Evolutionary conservation across 2,888 invertebrate species (phyloP), one percentile per base, ranked within the genome.

Genomic region (Gari tellinella): DNA sequence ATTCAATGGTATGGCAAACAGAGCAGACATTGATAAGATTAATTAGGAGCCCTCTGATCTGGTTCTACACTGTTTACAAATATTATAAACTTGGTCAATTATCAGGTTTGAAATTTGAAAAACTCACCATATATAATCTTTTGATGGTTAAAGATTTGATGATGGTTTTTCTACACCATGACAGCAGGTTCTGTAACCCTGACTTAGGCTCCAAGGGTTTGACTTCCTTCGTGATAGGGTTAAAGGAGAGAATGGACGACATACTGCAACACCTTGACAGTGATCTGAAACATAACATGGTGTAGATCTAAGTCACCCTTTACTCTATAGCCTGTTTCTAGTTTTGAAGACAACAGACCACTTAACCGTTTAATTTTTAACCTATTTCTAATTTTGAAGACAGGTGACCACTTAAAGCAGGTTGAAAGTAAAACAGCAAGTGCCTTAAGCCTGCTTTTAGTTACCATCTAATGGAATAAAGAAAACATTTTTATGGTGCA

Each of bases 81-180:
- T n/a, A n/a, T n/a, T 19, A 8, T 19, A 8, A 14, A 15, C 43
- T 5, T 43, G 43, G 14, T 43, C n/a, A n/a, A n/a, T n/a, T n/a
- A n/a, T n/a, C n/a, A n/a, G n/a, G n/a, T n/a, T n/a, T n/a, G n/a
- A n/a, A n/a, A n/a, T n/a, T 4, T 43, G 3, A 43, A 15, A 14
- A 4, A 5, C 43, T 37, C 65, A 82, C 83, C 75, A 63, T 57
- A 0, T 72, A 31, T 10, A 82, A 23, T 14, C 75, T 48, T 37
- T 61, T 52, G 12, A 83, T 48, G 23, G 75, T 72, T 17, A 83
- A 37, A 19, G 74, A 40, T 15, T 70, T 63, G 8, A 82, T 40
- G 10, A 84, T 75, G 19, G 69, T 25, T n/a, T 69, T 78, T 15
- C 72, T 70, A 46, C 84, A 80, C 41, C 62, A 49, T 37, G 62